Percentiles rank a stretch among this genome's conserved stretches.
Conservation (phyloP, 2,888 invertebrate species). For the Drosophila heteroneura region DNA sequence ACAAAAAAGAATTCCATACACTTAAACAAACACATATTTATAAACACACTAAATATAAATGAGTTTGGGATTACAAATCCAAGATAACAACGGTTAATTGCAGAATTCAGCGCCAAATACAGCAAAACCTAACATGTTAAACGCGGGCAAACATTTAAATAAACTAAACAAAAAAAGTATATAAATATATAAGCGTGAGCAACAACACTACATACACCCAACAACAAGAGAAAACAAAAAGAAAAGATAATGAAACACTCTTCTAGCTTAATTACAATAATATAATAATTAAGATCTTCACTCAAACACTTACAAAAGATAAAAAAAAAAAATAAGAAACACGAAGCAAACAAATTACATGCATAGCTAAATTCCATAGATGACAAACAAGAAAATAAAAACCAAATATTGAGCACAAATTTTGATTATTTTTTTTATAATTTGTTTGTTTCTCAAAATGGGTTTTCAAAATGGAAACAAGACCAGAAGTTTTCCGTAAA, state of each 20-base stretch:
- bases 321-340: slow-evolving; percentile 15
- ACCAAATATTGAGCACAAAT: slow-evolving; percentile 47
- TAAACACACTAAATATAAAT: slow-evolving; percentile 37
- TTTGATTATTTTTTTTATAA: slow-evolving; percentile 39
- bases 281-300: slow-evolving; percentile 71
- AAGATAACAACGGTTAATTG: slow-evolving; percentile 36
- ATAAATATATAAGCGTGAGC: slow-evolving; percentile 49
- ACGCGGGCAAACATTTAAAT: slow-evolving; percentile 47
- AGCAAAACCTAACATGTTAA: slow-evolving; percentile 57
- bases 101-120: slow-evolving; percentile 51
- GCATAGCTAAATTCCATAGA: slow-evolving; percentile 62
- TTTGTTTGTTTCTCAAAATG: slow-evolving; percentile 19
- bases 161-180: slow-evolving; percentile 46
- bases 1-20: slow-evolving; percentile 56
- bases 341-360: slow-evolving; percentile 31
- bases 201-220: slow-evolving; percentile 28
- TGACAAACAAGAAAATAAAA: slow-evolving; percentile 21
- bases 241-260: slow-evolving; percentile 39
- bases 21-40: slow-evolving; percentile 48
- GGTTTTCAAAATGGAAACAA: slow-evolving; percentile 9
- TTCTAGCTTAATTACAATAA: slow-evolving; percentile 79
- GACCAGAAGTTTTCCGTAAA: slow-evolving; percentile 1
- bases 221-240: slow-evolving; percentile 29
- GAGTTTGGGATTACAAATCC: slow-evolving; percentile 52
- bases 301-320: slow-evolving; percentile 50